A percentile compares a stretch with the other conserved stretches of the same genome.
These are phyloP conservation scores for Platypus cylindrus DNA, from an alignment of 2,888 invertebrate species.

Conservation along the genomic window DNA sequence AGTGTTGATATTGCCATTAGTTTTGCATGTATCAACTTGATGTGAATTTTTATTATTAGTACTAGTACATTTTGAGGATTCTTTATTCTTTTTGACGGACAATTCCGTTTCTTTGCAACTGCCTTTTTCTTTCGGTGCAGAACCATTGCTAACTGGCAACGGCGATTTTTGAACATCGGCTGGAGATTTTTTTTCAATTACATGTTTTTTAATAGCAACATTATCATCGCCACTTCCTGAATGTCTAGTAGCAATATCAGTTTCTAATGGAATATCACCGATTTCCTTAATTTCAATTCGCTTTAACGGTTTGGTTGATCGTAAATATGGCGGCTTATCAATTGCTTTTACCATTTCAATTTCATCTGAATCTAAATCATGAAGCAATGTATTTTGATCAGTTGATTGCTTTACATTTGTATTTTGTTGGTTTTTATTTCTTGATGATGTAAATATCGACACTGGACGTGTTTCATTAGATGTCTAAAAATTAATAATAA, in stretches of 20 bases:
- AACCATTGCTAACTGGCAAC: slow-evolving; percentile 2
- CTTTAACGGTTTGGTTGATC: slow-evolving; percentile 50
- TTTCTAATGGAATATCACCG: slow-evolving; percentile 6
- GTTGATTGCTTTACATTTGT: slow-evolving; percentile 1
- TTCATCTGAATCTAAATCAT: slow-evolving; percentile 26
- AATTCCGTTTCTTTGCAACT: slow-evolving; percentile 9
- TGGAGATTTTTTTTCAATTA: slow-evolving; percentile 14
- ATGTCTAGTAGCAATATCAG: background rate
- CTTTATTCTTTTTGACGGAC: slow-evolving; percentile 10
- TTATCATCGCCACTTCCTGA: slow-evolving; percentile 1
- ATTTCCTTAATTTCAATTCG: slow-evolving; percentile 32
- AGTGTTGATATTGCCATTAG: slow-evolving; percentile 15
- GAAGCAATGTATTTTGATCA: slow-evolving; percentile 20
- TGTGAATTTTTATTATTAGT: slow-evolving; percentile 11
- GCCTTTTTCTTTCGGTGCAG: slow-evolving; percentile 14
- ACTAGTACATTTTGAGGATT: slow-evolving; percentile 10
- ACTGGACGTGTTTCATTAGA: slow-evolving; percentile 17
- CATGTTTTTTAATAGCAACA: slow-evolving; percentile 16
- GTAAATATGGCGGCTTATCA: slow-evolving; percentile 49
- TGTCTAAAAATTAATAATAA: slow-evolving; percentile 12
- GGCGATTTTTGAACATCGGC: no score
- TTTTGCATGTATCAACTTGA: no score
- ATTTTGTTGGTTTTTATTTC: slow-evolving; percentile 17
- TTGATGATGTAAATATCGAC: slow-evolving; percentile 27
- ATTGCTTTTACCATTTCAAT: slow-evolving; percentile 37